These are phyloP conservation scores for Drosophila simulans DNA, from an alignment of 1,140 invertebrate genomes.

Conservation along the genomic window DNA sequence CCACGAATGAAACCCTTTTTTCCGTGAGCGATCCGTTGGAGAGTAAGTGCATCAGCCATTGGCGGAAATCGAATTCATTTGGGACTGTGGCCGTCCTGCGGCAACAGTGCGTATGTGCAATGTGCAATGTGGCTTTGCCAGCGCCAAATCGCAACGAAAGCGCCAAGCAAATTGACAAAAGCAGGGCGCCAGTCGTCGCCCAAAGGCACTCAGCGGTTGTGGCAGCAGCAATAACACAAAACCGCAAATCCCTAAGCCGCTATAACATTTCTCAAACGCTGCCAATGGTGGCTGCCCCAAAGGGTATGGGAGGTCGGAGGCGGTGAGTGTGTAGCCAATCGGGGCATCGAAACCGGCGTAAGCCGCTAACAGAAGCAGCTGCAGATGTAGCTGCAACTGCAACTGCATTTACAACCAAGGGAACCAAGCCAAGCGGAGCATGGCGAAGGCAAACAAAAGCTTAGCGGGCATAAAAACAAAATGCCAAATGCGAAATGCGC, in stretches of 20 bases:
- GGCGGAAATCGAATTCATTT: constrained; percentile 48
- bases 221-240: constrained; percentile 69
- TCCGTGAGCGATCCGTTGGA: not conserved
- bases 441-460: constrained; percentile 72
- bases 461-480: constrained; percentile 60
- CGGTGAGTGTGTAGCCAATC: constrained; percentile 32
- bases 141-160: constrained; percentile 50
- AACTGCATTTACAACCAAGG: constrained; percentile 24
- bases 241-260: constrained; percentile 75
- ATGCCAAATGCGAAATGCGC: constrained; percentile 53
- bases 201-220: constrained; percentile 47
- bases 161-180: constrained; percentile 74
- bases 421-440: constrained; percentile 44
- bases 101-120: constrained; percentile 71
- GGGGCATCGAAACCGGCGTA: constrained; percentile 54
- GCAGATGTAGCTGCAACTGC: constrained; percentile 41
- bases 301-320: not conserved
- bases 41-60: constrained; percentile 27
- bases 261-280: constrained; percentile 77
- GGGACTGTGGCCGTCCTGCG: constrained; percentile 28
- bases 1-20: not conserved
- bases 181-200: constrained; percentile 35
- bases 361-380: constrained; percentile 57
- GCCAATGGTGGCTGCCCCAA: constrained; percentile 11
- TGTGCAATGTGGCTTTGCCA: constrained; percentile 62